Conservation (phyloP, 1,140 invertebrate species). For the Rhopalosiphum maidis region DNA sequence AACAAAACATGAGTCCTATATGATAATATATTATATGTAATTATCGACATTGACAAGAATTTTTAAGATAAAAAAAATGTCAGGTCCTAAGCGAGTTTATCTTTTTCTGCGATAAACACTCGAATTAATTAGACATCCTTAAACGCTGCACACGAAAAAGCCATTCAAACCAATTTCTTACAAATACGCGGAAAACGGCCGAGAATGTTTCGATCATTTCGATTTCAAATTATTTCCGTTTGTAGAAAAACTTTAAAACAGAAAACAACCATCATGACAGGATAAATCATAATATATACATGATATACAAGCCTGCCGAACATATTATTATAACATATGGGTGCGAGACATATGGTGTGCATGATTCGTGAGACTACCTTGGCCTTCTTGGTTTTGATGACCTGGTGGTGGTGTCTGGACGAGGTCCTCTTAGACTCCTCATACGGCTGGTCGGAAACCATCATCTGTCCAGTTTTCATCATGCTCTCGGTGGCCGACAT, state of each 20-base stretch:
- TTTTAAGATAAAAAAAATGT: not conserved
- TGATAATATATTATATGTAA: no score
- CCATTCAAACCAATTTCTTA: not conserved
- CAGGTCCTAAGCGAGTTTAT: not conserved
- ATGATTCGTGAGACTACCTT: constrained; percentile 64
- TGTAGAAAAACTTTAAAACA: not conserved
- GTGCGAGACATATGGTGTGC: not conserved
- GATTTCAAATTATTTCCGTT: not conserved
- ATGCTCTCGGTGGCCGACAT: constrained; percentile 76
- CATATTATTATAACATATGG: not conserved
- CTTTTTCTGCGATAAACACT: not conserved
- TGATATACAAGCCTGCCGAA: not conserved
- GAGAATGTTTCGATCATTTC: not conserved
- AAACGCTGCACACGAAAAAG: not conserved
- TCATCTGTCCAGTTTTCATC: constrained; percentile 65
- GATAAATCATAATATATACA: not conserved
- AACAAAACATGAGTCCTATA: not conserved
- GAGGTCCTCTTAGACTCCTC: constrained; percentile 54
- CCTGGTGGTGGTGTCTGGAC: constrained; percentile 47
- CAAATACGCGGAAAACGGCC: not conserved
- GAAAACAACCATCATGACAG: not conserved
- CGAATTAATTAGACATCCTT: not conserved
- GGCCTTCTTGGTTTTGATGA: constrained; percentile 66
- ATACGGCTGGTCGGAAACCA: constrained; percentile 65
- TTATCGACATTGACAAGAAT: not conserved